Conservation (phyloP, 2,797 vertebrate species). For the Cirrhinus mrigala region DNA sequence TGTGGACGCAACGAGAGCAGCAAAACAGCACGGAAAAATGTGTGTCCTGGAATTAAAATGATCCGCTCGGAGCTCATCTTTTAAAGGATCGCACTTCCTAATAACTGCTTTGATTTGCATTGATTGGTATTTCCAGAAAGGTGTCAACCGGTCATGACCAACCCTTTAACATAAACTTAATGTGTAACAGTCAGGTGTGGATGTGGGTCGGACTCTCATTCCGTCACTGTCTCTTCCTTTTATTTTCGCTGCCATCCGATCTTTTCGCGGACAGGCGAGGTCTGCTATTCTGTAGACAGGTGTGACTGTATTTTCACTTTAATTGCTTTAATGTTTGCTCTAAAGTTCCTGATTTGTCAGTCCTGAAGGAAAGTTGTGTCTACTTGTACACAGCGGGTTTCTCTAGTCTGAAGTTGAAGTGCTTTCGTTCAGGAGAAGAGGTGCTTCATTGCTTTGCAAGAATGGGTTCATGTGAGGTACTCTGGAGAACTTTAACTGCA, state of each 20-base stretch:
- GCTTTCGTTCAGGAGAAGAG: slow-evolving; percentile 35
- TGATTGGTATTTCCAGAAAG: slow-evolving; percentile 66
- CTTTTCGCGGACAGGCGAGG: not conserved
- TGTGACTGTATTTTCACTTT: not conserved
- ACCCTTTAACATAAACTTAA: slow-evolving; percentile 59
- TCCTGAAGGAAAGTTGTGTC: not conserved
- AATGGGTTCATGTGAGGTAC: slow-evolving; percentile 76
- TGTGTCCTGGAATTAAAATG: slow-evolving; percentile 33
- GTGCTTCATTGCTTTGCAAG: slow-evolving; percentile 66
- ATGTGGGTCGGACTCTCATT: slow-evolving; percentile 24
- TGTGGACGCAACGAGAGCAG: slow-evolving; percentile 23
- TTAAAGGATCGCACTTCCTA: slow-evolving; percentile 68
- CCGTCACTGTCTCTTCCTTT: slow-evolving; percentile 9
- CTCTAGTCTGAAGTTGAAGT: slow-evolving; percentile 24
- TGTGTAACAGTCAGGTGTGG: slow-evolving; percentile 15
- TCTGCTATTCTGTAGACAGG: not conserved
- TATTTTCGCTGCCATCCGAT: not conserved
- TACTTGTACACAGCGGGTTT: not conserved
- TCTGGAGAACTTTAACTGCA: slow-evolving; percentile 66
- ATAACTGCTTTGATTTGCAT: slow-evolving; percentile 55
- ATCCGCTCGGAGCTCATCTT: slow-evolving; percentile 66
- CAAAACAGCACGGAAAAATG: slow-evolving; percentile 1
- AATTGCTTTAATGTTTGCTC: not conserved
- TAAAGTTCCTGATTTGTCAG: not conserved
- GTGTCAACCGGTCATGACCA: slow-evolving; percentile 69